Conservation (phyloP, 1,140 invertebrate species). For the Capitella teleta region DNA sequence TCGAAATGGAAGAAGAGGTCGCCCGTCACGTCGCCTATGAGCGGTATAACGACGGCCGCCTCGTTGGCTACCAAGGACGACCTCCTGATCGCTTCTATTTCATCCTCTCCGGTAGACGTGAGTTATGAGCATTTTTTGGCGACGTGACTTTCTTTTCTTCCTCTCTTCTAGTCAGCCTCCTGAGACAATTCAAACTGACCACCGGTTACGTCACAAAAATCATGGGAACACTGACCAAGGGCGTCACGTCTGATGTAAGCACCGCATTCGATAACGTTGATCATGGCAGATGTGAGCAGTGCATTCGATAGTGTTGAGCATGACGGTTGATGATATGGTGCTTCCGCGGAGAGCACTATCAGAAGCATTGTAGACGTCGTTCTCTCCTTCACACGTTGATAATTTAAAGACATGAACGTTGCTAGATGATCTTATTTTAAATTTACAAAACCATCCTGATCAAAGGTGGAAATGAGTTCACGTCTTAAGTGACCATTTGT, state of each 20-base stretch:
- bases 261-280: no score
- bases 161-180: constrained; percentile 26
- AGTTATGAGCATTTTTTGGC: background rate
- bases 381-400: background rate
- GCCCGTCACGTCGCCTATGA: constrained; percentile 31
- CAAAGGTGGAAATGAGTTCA: no score
- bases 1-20: constrained; percentile 26
- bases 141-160: no score
- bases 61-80: constrained; percentile 29
- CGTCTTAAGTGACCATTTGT: no score
- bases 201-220: constrained; percentile 25
- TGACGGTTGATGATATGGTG: no score
- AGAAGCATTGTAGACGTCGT: no score
- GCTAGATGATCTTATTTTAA: no score
- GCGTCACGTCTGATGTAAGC: constrained; percentile 32
- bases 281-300: no score
- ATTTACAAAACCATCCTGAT: no score
- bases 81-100: constrained; percentile 32
- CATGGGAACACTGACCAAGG: constrained; percentile 27
- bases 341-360: no score
- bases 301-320: no score
- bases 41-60: constrained; percentile 31
- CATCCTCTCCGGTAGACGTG: constrained; percentile 30
- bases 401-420: background rate
- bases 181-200: constrained; percentile 28